A percentile compares a stretch with the other conserved stretches of the same genome.
phyloP scores from a whole-genome alignment of 2,113 vertebrate genomes.

The Romanogobio albipinnatus region DNA sequence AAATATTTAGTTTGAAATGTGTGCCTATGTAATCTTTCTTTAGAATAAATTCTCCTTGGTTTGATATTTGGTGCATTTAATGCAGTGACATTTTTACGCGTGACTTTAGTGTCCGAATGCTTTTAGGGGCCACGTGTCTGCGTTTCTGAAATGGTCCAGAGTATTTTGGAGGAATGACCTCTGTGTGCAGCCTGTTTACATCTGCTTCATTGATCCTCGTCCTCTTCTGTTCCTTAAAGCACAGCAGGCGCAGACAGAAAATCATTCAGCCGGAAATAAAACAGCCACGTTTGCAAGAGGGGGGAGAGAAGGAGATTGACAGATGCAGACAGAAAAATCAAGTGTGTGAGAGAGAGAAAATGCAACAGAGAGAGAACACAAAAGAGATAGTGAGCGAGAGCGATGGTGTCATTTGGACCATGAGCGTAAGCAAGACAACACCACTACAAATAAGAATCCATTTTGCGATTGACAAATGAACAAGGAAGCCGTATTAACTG shows the following conservation, averaged over 20 bases:
- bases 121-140: neutral
- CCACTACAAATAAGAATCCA: neutral
- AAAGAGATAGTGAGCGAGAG: neutral
- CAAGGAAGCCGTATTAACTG: neutral
- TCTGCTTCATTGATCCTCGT: conserved; percentile 29
- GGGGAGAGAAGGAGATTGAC: conserved; percentile 29
- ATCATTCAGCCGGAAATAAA: conserved; percentile 38
- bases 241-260: conserved; percentile 35
- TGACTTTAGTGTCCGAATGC: neutral
- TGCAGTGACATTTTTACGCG: neutral
- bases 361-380: neutral
- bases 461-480: neutral
- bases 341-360: conserved; percentile 14
- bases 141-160: neutral
- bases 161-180: neutral
- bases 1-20: neutral
- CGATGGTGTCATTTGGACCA: neutral
- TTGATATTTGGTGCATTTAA: neutral
- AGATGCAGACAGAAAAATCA: conserved; percentile 18
- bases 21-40: neutral
- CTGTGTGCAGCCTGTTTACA: conserved; percentile 3
- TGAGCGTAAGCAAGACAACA: neutral
- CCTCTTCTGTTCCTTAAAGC: neutral
- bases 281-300: conserved; percentile 29
- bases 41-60: neutral